Percentiles rank a stretch among this genome's conserved stretches.
Conservation (phyloP, 2,113 vertebrate genomes). For the Gavia stellata region DNA sequence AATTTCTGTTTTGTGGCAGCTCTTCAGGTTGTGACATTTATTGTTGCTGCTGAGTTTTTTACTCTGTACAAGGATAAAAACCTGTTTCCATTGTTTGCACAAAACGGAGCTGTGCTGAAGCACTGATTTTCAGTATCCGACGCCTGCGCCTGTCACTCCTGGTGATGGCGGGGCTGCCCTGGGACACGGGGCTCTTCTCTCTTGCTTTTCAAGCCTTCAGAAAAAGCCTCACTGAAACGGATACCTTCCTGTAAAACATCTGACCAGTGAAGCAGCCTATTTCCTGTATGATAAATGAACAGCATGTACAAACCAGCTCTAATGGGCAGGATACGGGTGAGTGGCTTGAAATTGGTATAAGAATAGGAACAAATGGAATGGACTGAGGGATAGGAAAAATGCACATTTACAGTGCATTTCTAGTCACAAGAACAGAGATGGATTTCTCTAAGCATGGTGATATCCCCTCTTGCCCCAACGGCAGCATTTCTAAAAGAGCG, state of each 20-base stretch:
- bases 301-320: not conserved
- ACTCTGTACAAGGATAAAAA: not conserved
- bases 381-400: not conserved
- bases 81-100: not conserved
- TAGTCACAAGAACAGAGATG: slow-evolving; percentile 14
- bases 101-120: not conserved
- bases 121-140: fast-evolving
- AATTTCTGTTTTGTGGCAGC: not conserved
- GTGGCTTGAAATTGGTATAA: not conserved
- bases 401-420: not conserved
- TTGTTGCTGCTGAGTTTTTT: not conserved
- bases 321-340: slow-evolving; percentile 16
- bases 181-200: not conserved
- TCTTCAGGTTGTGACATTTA: slow-evolving; percentile 14
- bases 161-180: not conserved
- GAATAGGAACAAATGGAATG: slow-evolving; percentile 32
- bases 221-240: not conserved
- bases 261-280: not conserved
- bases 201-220: not conserved
- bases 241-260: not conserved
- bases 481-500: not conserved
- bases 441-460: not conserved
- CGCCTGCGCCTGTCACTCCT: fast-evolving
- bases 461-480: not conserved
- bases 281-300: slow-evolving; percentile 1